phyloP scores from a whole-genome alignment of 2,888 invertebrate species.

The Synanthedon myopaeformis region DNA sequence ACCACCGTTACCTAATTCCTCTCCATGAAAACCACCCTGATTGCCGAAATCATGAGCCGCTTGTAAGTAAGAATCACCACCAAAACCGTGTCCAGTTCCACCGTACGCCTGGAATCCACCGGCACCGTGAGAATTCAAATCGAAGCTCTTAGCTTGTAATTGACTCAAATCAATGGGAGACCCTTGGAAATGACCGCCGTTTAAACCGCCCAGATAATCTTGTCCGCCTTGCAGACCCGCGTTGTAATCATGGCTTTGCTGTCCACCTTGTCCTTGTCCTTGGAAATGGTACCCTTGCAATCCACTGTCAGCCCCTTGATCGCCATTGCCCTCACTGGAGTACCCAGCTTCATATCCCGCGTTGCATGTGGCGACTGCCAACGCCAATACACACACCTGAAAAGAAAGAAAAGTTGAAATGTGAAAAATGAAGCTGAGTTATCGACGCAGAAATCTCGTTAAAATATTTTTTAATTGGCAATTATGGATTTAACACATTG shows the following conservation, averaged over 20 bases:
- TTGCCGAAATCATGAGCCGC: conserved; percentile 46
- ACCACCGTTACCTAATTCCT: conserved; percentile 7
- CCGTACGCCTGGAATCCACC: conserved; percentile 20
- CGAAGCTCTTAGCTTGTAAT: conserved; percentile 7
- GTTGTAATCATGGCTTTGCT: conserved; percentile 22
- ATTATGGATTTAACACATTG: neutral
- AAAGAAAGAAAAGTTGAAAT: conserved; percentile 15
- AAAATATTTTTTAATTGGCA: neutral
- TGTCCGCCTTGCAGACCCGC: conserved; percentile 20
- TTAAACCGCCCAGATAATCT: conserved; percentile 13
- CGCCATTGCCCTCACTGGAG: conserved; percentile 20
- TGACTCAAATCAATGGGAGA: neutral
- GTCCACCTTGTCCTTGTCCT: conserved; percentile 14
- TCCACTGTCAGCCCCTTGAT: conserved; percentile 11
- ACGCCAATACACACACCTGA: conserved; percentile 50
- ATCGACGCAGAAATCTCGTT: neutral
- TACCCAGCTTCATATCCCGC: conserved; percentile 36
- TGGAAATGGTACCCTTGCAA: conserved; percentile 14
- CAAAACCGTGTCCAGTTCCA: neutral
- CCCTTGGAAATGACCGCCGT: neutral
- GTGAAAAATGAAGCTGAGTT: neutral
- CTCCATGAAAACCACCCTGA: conserved; percentile 17
- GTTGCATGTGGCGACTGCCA: conserved; percentile 56
- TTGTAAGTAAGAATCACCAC: conserved; percentile 46
- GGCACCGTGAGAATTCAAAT: conserved; percentile 7